Evolutionary conservation across 2,888 invertebrate species (phyloP), one percentile per base, ranked within the genome.

Genomic region (Sicus ferrugineus): DNA sequence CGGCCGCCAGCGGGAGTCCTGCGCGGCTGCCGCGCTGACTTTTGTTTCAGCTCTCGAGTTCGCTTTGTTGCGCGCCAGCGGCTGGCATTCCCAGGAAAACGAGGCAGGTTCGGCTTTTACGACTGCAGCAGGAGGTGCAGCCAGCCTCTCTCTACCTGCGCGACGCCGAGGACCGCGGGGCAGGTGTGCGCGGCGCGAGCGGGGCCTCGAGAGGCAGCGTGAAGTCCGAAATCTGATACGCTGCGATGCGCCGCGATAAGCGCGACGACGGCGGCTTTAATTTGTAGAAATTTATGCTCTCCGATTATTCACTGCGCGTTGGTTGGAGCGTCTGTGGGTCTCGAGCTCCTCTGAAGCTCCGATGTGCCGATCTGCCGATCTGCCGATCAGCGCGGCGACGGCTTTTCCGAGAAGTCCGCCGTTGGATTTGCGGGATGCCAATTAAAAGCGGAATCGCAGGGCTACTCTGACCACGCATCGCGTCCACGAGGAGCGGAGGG

Each of bases 211-310:
- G 38, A 19, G 19, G 67, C 26, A 26, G 3, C 48, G 21, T 26
- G 56, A 26, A 21, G 28, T 9, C 61, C 3, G 64, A 64, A 63
- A 69, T 56, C 54, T 52, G 56, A 69, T 63, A 64, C n/a, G 46
- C 16, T 42, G 19, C 50, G 64, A 69, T 65, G 38, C 23, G 38
- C 42, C 16, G 21, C 52, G 68, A 62, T 63, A 68, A 62, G 68
- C 11, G 28, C 52, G 68, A 62, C 56, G 63, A 62, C 63, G 9
- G 28, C 48, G 56, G 46, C 21, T 64, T 69, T 58, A 63, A 69
- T 63, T 69, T 64, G 69, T 69, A 69, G 58, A 28, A 67, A 23
- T 58, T 67, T 67, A 46, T 48, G 23, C 58, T 48, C 38, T 50
- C 4, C 26, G 31, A 16, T 52, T 6, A 52, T 46, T 52, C 42